These are phyloP conservation scores for Meteorus sp. DNA, from an alignment of 1,140 invertebrate species.

Conservation along the genomic window DNA sequence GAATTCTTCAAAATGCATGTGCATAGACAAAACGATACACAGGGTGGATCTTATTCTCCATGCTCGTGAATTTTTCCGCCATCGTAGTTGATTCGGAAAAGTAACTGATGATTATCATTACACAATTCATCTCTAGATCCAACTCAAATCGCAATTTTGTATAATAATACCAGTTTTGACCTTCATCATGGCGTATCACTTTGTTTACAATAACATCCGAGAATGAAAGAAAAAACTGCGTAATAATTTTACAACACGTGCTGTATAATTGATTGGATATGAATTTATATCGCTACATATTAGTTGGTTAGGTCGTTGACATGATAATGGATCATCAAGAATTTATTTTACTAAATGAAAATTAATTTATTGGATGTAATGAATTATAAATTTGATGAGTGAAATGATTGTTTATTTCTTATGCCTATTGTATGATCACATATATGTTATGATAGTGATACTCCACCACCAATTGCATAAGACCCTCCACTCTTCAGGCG, in stretches of 20 bases:
- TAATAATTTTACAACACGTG: slow-evolving; percentile 5
- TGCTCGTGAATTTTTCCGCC: no score
- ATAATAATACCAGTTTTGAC: slow-evolving; percentile 4
- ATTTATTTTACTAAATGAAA: background rate
- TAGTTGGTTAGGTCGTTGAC: background rate
- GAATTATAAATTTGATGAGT: no score
- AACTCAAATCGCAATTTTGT: background rate
- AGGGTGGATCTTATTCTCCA: no score
- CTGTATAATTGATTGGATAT: background rate
- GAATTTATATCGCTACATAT: no score
- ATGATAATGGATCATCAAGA: background rate
- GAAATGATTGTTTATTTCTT: background rate
- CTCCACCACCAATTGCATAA: slow-evolving; percentile 12
- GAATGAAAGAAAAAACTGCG: background rate
- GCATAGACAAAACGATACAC: no score
- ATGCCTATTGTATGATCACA: background rate
- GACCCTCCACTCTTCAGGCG: slow-evolving; percentile 7
- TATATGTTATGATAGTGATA: background rate
- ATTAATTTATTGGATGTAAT: no score
- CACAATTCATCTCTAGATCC: background rate
- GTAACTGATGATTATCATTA: no score
- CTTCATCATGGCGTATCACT: slow-evolving; percentile 2
- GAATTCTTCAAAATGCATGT: no score
- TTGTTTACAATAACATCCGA: slow-evolving; percentile 4
- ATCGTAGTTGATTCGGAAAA: no score